phyloP scores from a whole-genome alignment of 92 coral and sea anemone genomes.

The Galaxea fascicularis region DNA sequence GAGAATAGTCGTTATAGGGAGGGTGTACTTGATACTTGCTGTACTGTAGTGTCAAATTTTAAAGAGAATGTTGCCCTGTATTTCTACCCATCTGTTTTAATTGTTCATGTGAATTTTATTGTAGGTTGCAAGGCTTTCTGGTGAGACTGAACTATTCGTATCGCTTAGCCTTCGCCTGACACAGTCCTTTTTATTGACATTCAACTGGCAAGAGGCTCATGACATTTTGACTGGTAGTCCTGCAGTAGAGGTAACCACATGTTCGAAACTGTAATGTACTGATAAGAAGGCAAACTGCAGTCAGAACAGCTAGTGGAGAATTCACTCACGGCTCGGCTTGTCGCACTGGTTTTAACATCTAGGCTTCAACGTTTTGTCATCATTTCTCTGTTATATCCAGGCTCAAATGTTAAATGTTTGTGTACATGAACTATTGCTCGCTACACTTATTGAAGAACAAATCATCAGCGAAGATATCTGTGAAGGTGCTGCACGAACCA shows the following conservation, averaged over 20 bases:
- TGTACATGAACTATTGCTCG: constrained; percentile 70
- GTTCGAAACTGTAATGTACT: neutral
- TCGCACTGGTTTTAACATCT: neutral
- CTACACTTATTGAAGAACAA: constrained; percentile 39
- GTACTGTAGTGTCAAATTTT: no score
- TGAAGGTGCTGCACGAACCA: constrained; percentile 36
- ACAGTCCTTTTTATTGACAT: constrained; percentile 62
- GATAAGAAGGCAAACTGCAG: neutral
- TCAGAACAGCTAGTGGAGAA: neutral
- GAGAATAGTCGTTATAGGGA: no score
- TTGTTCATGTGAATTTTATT: neutral
- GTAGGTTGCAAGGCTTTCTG: constrained; percentile 77
- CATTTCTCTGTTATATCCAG: constrained; percentile 30
- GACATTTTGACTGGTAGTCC: constrained; percentile 59
- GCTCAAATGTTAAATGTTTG: constrained; percentile 71
- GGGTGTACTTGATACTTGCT: no score
- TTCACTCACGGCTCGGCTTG: neutral
- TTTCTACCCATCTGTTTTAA: neutral
- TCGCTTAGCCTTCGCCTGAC: constrained; percentile 82
- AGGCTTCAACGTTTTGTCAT: no score
- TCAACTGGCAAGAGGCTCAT: constrained; percentile 74
- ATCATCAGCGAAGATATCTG: neutral
- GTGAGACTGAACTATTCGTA: constrained; percentile 66
- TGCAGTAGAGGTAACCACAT: constrained; percentile 67
- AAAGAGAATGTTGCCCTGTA: neutral